Base-by-base conservation (phyloP, 2,113 vertebrate genomes). In the Neotoma lepida region DNA sequence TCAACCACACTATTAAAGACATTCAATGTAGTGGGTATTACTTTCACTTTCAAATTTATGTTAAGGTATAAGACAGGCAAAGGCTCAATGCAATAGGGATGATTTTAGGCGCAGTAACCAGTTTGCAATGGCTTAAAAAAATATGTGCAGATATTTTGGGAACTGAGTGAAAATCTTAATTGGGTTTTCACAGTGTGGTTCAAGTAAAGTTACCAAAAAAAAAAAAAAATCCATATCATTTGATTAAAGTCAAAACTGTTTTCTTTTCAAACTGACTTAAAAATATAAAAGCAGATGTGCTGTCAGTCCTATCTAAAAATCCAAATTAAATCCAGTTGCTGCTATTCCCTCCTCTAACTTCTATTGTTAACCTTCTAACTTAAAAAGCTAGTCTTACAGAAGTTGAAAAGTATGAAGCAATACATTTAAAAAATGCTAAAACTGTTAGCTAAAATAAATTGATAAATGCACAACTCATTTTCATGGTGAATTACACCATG, bases 1-100 rank as follows among this genome's bases (percentile, higher is more conserved):
- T 96, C 61, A 92, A 4, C 54, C 73, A 61, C 44, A 71, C 41
- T 92, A 84, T 89, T 96, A 91, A 96, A 90, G 51, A 71, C 94
- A 93, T n/a, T 90, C 86, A 95, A 46, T 66, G 51, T 13, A 89
- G 18, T 64, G 35, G 2, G 9, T 58, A 85, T 80, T 94, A 20
- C 63, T 93, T 92, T 97, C 66, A 18, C 87, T 91, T 96, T 94
- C 49, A 89, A 68, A 94, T 94, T 90, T 94, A 89, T 82, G 49
- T 89, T 51, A 89, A 89, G 41, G 89, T 90, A 96, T 58, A n/a
- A 91, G 58, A 88, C 14, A 73, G 61, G 74, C 49, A 91, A 89
- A 94, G 74, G 61, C 70, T 95, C 87, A 74, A 12, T 86, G 74
- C 80, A 91, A 91, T 86, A 90, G 17, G 12, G 64, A 94, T 66